Conservation (phyloP, 2,113 vertebrate species). For the Tichodroma muraria region DNA sequence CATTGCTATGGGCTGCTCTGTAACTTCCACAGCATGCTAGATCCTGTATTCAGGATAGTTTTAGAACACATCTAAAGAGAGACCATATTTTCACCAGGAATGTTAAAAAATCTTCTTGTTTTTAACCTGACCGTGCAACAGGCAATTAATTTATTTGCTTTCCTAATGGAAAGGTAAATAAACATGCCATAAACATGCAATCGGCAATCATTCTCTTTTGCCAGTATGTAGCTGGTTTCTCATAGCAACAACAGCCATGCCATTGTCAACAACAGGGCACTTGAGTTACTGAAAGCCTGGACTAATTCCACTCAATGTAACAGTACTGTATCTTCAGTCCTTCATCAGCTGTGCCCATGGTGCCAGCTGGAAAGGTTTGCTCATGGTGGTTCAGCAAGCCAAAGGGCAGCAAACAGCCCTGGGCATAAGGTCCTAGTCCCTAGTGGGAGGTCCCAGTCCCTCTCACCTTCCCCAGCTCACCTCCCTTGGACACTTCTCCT, state of each 20-base stretch:
- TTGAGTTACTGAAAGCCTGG: background rate
- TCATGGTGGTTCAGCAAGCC: background rate
- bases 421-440: background rate
- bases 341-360: background rate
- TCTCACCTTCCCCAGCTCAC: background rate
- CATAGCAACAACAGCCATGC: background rate
- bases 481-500: background rate
- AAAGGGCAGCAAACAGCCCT: background rate
- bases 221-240: background rate
- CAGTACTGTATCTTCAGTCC: background rate
- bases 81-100: background rate
- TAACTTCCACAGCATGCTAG: background rate
- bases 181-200: conserved; percentile 2
- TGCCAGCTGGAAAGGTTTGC: background rate
- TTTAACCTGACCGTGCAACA: background rate
- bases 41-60: background rate
- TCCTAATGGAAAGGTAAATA: conserved; percentile 10
- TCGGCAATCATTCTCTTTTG: background rate
- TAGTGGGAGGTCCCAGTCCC: background rate
- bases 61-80: background rate
- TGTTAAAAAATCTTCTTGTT: background rate
- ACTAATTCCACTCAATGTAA: background rate
- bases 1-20: background rate
- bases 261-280: background rate
- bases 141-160: background rate